Percentiles rank a stretch among this genome's conserved stretches.
Conservation (phyloP, 2,797 vertebrate genomes). For the Natrix natrix region DNA sequence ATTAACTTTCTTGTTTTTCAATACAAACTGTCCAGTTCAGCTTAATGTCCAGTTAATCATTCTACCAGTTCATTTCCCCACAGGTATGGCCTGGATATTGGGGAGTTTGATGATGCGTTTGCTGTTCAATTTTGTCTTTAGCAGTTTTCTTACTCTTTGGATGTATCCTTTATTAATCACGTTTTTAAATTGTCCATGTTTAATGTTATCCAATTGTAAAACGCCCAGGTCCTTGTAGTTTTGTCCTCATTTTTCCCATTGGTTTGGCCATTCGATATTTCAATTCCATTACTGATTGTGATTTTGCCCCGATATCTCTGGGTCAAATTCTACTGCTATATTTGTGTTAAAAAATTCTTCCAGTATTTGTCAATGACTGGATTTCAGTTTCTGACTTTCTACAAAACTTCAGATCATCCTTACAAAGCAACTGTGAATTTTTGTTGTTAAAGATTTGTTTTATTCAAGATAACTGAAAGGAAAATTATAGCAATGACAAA, state of each 20-base stretch:
- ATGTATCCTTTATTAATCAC: not conserved
- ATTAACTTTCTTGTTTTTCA: not conserved
- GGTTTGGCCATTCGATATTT: not conserved
- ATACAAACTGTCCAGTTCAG: not conserved
- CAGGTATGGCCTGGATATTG: not conserved
- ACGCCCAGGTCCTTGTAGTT: not conserved
- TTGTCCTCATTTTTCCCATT: not conserved
- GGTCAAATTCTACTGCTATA: not conserved
- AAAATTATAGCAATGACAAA: not conserved
- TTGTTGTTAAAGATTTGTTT: not conserved
- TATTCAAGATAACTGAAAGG: not conserved
- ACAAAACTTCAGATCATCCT: not conserved
- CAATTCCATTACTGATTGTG: not conserved
- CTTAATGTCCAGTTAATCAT: not conserved
- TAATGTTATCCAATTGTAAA: not conserved
- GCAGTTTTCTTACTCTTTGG: not conserved
- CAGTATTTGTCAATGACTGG: not conserved
- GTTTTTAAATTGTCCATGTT: not conserved
- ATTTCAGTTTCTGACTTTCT: not conserved
- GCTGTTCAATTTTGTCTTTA: not conserved
- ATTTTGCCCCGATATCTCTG: not conserved
- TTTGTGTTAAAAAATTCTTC: not conserved
- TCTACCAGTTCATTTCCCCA: not conserved
- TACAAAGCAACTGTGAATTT: not conserved
- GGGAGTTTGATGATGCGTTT: not conserved